Evolutionary conservation across 1,140 invertebrate genomes (phyloP), one percentile per base, ranked within the genome.

Genomic region (Habropoda laboriosa): DNA sequence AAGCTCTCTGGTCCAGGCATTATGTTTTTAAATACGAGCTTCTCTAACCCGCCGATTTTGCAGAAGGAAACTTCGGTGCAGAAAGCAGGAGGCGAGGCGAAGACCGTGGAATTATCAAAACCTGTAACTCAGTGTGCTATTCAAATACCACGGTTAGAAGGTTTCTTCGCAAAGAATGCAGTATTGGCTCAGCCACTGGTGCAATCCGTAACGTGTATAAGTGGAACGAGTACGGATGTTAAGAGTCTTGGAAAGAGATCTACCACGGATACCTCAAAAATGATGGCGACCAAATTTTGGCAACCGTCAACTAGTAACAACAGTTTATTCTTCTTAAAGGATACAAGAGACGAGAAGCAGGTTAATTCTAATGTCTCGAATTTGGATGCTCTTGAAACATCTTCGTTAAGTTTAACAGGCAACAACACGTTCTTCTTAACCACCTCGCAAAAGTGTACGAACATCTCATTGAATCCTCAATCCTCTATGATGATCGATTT

Each of bases 261-360:
- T 3, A 61, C 53, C 3, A 60, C 42, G 0, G 60, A 73, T 13
- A 57, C 45, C 5, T 61, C 75, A 4, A 83, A 81, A 51, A 73
- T 71, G 47, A 40, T 64, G 49, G 27, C 72, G 6, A 76, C 80
- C 12, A 61, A 67, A 18, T 82, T 82, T 7, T 86, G 83, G 86
- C 60, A 79, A 49, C 18, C 79, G 1, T 58, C 55, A 0, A 40
- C 55, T 3, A 42, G 35, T 1, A 79, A 32, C 40, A 81, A 66
- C 3, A 66, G 40, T 24, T 35, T 82, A 2, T 68, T 80, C 2
- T 61, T 74, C 4, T 13, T 83, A 5, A 68, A 57, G 35, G 67
- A 80, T 1, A 6, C 32, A 7, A 77, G n/a, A 55, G 53, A 76
- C 0, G 35, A 67, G 0, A 40, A 24, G 12, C 35, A 42, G 24